phyloP scores from a whole-genome alignment of 92 coral and sea anemone genomes.

The Siderastrea radians region DNA sequence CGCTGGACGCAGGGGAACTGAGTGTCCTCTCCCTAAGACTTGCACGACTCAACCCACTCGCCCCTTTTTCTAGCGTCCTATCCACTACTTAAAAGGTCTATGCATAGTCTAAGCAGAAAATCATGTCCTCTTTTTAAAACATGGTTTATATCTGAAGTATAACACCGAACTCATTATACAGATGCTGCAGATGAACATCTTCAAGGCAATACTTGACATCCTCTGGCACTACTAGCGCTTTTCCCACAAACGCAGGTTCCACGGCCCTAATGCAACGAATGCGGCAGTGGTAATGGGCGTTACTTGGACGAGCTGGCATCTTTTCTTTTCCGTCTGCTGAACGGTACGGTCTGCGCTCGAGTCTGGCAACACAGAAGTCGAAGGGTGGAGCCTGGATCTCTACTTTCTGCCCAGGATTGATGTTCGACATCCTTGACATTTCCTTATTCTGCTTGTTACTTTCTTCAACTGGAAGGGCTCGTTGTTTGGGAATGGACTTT shows the following conservation, averaged over 20 bases:
- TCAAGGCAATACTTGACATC: slow-evolving; percentile 17
- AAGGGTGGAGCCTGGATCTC: slow-evolving; percentile 39
- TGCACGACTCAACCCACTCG: too few species aligned
- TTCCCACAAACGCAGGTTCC: slow-evolving; percentile 37
- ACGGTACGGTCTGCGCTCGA: slow-evolving; percentile 30
- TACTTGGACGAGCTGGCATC: slow-evolving; percentile 16
- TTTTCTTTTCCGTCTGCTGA: slow-evolving; percentile 16
- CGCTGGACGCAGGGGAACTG: too few species aligned
- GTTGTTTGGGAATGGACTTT: slow-evolving; percentile 1
- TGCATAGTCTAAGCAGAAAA: too few species aligned
- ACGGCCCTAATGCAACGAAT: slow-evolving; percentile 26
- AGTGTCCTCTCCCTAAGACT: too few species aligned
- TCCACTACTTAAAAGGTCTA: too few species aligned
- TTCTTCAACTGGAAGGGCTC: slow-evolving; percentile 21
- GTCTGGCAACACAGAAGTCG: slow-evolving; percentile 39
- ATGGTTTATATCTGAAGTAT: too few species aligned
- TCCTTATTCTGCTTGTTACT: slow-evolving; percentile 12
- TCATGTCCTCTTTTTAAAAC: too few species aligned
- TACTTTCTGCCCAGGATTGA: slow-evolving; percentile 18
- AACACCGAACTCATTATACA: slow-evolving; percentile 34
- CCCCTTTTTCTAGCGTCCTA: too few species aligned
- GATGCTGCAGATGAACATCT: slow-evolving; percentile 4
- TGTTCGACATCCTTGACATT: slow-evolving; percentile 59
- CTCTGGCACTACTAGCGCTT: slow-evolving; percentile 11
- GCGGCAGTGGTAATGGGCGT: slow-evolving; percentile 20